Evolutionary conservation across 2,113 vertebrate genomes (phyloP).

Genomic region (Thalassarche chlororhynchos): DNA sequence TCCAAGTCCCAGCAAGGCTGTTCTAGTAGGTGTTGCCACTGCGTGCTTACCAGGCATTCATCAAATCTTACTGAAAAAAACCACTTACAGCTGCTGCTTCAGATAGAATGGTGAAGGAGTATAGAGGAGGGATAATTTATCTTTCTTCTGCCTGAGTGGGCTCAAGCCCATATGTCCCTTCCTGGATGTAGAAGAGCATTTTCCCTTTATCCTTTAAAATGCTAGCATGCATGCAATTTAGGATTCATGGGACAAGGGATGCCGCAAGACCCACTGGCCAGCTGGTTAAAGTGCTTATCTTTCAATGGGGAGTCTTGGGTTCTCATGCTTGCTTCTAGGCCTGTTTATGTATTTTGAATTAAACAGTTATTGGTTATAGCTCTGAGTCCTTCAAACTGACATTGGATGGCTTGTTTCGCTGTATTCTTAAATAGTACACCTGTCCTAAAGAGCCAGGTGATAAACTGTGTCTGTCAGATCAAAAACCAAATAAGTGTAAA

Average conservation of each 20-base stretch:
- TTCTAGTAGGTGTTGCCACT: background rate
- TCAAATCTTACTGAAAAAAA: background rate
- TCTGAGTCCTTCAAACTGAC: background rate
- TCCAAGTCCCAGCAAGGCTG: background rate
- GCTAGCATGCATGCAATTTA: background rate
- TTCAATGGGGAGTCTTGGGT: background rate
- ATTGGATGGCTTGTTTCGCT: background rate
- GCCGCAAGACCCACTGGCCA: background rate
- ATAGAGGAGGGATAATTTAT: background rate
- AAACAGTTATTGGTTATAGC: background rate
- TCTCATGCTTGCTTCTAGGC: background rate
- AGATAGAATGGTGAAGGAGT: background rate
- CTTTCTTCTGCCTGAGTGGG: background rate
- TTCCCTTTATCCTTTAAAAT: background rate
- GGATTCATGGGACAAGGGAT: background rate
- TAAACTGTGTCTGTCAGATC: background rate
- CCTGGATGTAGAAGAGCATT: background rate
- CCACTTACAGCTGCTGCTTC: background rate
- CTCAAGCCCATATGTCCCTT: background rate
- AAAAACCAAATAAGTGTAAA: constrained; percentile 3
- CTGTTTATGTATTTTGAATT: background rate
- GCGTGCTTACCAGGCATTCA: background rate
- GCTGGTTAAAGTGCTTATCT: background rate
- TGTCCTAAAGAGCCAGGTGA: background rate
- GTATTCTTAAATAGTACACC: background rate